phyloP scores from a whole-genome alignment of 2,113 vertebrate genomes.

The Zosterops lateralis region DNA sequence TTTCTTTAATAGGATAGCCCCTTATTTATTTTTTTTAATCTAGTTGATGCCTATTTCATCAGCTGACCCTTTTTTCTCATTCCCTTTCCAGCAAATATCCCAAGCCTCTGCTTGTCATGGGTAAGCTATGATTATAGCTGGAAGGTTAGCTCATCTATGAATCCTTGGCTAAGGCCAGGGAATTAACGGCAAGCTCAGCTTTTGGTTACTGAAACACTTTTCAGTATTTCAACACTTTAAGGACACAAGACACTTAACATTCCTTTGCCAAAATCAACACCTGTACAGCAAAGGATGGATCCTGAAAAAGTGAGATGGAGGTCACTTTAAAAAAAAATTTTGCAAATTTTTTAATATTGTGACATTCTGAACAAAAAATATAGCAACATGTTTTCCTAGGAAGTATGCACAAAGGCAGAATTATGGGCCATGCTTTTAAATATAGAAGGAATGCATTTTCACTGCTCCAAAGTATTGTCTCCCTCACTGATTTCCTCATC shows the following conservation, averaged over 20 bases:
- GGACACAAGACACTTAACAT: not conserved
- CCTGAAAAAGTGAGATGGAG: not conserved
- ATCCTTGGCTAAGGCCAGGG: not conserved
- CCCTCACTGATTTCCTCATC: not conserved
- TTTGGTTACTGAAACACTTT: not conserved
- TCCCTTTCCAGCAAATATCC: not conserved
- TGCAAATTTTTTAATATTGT: not conserved
- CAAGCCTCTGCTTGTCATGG: not conserved
- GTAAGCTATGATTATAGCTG: not conserved
- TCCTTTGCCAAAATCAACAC: not conserved
- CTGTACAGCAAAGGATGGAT: not conserved
- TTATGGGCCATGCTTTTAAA: rapidly evolving
- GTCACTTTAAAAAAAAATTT: not conserved
- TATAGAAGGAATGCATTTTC: not conserved
- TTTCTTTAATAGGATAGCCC: not conserved
- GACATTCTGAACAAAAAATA: not conserved
- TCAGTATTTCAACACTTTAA: not conserved
- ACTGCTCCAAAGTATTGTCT: not conserved
- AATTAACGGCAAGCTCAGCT: not conserved
- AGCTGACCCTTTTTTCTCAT: not conserved
- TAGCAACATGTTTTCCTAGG: not conserved
- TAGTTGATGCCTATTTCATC: not conserved
- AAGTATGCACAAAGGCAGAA: not conserved
- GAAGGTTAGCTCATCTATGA: not conserved
- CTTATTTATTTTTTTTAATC: not conserved